These are phyloP conservation scores for Sminthopsis crassicaudata DNA, from an alignment of 2,113 vertebrate genomes.

Conservation along the genomic window DNA sequence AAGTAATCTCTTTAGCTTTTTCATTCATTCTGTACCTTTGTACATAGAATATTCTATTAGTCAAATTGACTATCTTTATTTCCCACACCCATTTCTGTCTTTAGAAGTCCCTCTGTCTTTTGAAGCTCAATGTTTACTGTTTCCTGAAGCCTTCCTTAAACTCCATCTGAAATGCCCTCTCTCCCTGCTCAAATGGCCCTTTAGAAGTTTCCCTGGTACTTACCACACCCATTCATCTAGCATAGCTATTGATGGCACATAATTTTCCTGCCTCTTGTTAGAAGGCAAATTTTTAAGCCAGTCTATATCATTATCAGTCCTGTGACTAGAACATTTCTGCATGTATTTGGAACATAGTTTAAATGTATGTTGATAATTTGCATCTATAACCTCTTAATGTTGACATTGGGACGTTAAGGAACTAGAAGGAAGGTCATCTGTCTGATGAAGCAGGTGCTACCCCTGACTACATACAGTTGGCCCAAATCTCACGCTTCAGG, in stretches of 20 bases:
- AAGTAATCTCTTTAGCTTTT: background rate
- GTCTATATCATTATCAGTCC: background rate
- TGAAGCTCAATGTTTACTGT: background rate
- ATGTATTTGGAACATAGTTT: background rate
- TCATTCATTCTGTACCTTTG: background rate
- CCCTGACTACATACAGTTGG: background rate
- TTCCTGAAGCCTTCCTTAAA: background rate
- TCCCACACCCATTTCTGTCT: background rate
- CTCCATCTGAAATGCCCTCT: background rate
- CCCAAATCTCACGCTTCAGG: background rate
- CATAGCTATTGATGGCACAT: background rate
- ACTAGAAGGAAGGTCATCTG: slow-evolving; percentile 9
- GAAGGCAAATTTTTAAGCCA: background rate
- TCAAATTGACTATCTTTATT: background rate
- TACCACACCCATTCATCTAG: background rate
- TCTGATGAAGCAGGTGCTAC: slow-evolving; percentile 20
- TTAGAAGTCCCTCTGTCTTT: background rate
- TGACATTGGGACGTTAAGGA: slow-evolving; percentile 9
- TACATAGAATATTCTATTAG: background rate
- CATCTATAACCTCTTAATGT: background rate
- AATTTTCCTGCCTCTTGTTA: background rate
- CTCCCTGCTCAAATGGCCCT: background rate
- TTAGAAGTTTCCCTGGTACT: background rate
- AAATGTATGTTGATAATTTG: background rate
- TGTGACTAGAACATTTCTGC: background rate